These are phyloP conservation scores for Drosophila murphyi DNA, from an alignment of 1,140 invertebrate species.

Conservation along the genomic window DNA sequence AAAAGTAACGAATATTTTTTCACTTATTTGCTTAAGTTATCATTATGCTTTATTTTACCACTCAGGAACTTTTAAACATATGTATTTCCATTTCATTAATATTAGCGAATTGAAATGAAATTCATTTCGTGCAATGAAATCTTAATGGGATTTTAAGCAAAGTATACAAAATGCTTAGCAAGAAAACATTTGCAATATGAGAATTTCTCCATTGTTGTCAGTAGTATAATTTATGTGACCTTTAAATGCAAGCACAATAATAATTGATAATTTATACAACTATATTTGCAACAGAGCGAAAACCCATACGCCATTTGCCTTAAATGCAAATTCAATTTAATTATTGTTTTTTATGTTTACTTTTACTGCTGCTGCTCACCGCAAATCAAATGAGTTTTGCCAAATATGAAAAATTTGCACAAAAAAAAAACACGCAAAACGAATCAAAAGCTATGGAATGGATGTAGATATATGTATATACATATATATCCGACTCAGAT, in stretches of 20 bases:
- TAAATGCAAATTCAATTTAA: conserved; percentile 49
- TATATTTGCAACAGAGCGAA: conserved; percentile 35
- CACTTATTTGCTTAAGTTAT: background rate
- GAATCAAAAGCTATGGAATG: conserved; percentile 15
- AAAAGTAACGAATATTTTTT: no score
- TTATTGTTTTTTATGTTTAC: conserved; percentile 10
- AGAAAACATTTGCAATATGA: background rate
- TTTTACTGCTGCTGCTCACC: conserved; percentile 9
- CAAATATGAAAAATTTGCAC: conserved; percentile 53
- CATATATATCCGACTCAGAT: conserved; percentile 33
- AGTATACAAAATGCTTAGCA: no score
- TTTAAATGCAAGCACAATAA: conserved; percentile 15
- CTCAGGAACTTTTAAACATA: no score
- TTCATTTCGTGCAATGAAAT: background rate
- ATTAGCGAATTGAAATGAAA: background rate
- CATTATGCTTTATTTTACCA: background rate
- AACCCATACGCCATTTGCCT: conserved; percentile 36
- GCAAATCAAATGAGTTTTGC: conserved; percentile 51
- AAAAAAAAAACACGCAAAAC: conserved; percentile 33
- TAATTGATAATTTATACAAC: conserved; percentile 40
- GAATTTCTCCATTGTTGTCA: conserved; percentile 30
- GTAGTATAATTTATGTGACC: conserved; percentile 19
- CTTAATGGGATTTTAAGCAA: background rate
- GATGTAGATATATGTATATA: background rate
- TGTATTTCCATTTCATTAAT: no score